phyloP scores from a whole-genome alignment of 2,888 invertebrate species.

The Synergus itoensis region DNA sequence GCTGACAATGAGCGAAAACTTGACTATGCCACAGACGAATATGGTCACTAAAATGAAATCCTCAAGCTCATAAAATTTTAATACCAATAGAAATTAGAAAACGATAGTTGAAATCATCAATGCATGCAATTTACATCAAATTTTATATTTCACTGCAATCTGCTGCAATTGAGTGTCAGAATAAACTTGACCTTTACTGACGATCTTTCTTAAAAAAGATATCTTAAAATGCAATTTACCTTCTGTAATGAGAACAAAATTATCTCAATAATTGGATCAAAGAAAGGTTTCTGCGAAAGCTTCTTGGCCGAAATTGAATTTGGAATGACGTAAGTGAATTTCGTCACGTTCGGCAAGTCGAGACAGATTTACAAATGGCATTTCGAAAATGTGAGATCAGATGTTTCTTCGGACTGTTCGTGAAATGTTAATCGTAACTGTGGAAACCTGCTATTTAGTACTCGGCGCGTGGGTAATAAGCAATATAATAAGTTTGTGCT shows the following conservation, averaged over 20 bases:
- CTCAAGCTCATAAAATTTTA: background rate
- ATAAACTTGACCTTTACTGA: background rate
- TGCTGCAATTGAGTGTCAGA: background rate
- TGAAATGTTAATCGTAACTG: constrained; percentile 66
- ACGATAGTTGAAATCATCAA: background rate
- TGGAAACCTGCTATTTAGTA: constrained; percentile 65
- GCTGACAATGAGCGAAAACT: background rate
- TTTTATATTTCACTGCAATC: background rate
- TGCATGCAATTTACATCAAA: background rate
- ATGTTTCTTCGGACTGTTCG: constrained; percentile 53
- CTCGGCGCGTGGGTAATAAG: constrained; percentile 57
- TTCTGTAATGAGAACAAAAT: constrained; percentile 10
- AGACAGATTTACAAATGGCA: constrained; percentile 44
- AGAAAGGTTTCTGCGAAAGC: constrained; percentile 32
- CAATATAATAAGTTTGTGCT: constrained; percentile 58
- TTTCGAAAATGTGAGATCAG: constrained; percentile 54
- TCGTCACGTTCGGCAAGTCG: constrained; percentile 27
- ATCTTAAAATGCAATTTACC: background rate
- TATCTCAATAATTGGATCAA: constrained; percentile 16
- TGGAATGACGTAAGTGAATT: constrained; percentile 32
- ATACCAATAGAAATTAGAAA: background rate
- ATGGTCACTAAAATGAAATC: constrained; percentile 7
- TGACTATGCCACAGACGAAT: background rate
- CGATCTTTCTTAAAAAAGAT: background rate
- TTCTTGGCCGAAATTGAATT: constrained; percentile 30